A percentile compares a stretch with the other conserved stretches of the same genome.
phyloP scores from a whole-genome alignment of 2,888 invertebrate genomes.

The Adelognathus sp. region DNA sequence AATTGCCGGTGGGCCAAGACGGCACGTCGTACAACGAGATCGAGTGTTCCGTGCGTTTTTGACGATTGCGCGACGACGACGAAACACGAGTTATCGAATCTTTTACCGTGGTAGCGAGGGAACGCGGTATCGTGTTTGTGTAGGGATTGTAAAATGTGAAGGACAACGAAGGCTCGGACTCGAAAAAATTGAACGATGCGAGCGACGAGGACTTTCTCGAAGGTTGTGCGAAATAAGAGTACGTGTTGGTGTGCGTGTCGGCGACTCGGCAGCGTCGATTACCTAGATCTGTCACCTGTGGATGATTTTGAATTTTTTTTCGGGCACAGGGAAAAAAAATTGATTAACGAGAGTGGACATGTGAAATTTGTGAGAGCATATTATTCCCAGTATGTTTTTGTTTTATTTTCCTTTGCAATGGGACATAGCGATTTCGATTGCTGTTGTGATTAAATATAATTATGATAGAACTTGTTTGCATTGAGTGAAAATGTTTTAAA shows the following conservation, averaged over 20 bases:
- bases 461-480: too few relatives aligned
- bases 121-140: slow-evolving; percentile 63
- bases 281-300: slow-evolving; percentile 74
- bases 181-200: slow-evolving; percentile 52
- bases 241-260: slow-evolving; percentile 63
- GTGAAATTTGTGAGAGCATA: slow-evolving; percentile 1
- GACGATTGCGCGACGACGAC: not conserved
- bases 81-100: too few relatives aligned
- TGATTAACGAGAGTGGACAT: slow-evolving; percentile 16
- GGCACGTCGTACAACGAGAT: slow-evolving; percentile 45
- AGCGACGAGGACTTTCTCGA: slow-evolving; percentile 50
- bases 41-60: slow-evolving; percentile 34
- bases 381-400: not conserved
- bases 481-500: too few relatives aligned
- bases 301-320: slow-evolving; percentile 47
- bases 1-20: not conserved
- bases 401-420: too few relatives aligned
- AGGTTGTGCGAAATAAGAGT: slow-evolving; percentile 63
- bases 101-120: not conserved
- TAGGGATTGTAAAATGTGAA: slow-evolving; percentile 72
- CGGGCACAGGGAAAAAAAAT: slow-evolving; percentile 9
- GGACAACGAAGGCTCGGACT: slow-evolving; percentile 64
- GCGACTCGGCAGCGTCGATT: slow-evolving; percentile 69
- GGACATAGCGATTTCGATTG: too few relatives aligned
- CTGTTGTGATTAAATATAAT: too few relatives aligned